Conservation (phyloP, 2,113 vertebrate genomes). For the Pangasianodon hypophthalmus region DNA sequence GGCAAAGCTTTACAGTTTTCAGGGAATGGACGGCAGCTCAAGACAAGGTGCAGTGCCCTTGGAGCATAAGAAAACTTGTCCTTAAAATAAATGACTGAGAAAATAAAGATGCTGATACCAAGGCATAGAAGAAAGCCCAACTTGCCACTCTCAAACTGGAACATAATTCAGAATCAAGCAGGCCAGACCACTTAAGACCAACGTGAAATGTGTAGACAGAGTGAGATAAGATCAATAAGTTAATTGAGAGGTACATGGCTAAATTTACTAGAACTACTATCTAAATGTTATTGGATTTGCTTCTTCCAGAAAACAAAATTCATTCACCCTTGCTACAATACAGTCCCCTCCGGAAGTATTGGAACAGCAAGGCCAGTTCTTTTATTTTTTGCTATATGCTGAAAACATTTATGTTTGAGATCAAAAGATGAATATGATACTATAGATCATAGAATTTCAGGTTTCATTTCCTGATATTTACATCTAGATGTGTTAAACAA, state of each 20-base stretch:
- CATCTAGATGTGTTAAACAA: no score
- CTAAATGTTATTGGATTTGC: not conserved
- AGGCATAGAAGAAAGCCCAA: constrained; percentile 76
- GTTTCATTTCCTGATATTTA: no score
- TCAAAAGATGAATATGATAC: no score
- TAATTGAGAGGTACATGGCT: not conserved
- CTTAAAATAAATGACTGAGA: constrained; percentile 74
- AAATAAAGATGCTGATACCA: constrained; percentile 70
- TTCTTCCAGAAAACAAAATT: not conserved
- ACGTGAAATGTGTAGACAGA: not conserved
- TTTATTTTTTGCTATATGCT: no score
- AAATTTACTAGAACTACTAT: not conserved
- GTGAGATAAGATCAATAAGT: not conserved
- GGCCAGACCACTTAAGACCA: not conserved
- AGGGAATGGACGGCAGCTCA: constrained; percentile 59
- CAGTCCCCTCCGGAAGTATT: not conserved
- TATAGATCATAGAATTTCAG: not conserved
- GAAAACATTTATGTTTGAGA: no score
- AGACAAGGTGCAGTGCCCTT: not conserved
- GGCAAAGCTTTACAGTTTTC: constrained; percentile 76
- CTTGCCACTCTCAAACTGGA: constrained; percentile 74
- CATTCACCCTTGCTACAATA: not conserved
- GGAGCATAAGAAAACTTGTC: constrained; percentile 30
- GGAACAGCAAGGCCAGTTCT: not conserved
- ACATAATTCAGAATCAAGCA: constrained; percentile 71